Evolutionary conservation across 2,888 invertebrate species (phyloP), one percentile per base, ranked within the genome.

Genomic region (Nowickia ferox): DNA sequence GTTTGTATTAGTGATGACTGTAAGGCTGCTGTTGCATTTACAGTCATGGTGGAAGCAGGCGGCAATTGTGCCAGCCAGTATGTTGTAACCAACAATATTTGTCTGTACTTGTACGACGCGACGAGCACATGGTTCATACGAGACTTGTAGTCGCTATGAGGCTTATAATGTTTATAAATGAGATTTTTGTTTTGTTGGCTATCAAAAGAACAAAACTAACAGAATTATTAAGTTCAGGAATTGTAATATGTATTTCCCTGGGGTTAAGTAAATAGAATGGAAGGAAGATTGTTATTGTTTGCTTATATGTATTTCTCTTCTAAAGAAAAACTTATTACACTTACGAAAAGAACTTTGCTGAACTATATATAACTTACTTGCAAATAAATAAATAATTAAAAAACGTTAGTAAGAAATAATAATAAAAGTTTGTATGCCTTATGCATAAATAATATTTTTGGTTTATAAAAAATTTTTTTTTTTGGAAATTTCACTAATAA

Each of bases 121-220:
- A 30, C 51, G 46, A 42, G 40, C 61, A 53, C 61, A 63, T 11
- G 38, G 51, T 55, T 53, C 69, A 46, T 82, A 55, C 76, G 76
- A 83, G 82, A 83, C 76, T 83, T 83, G 48, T 65, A 71, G 82
- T 77, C 82, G 76, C 76, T 83, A 48, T 83, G 1, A 65, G 42
- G 65, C 71, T 46, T 42, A 65, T 48, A 55, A 22, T 71, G 30
- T 55, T 65, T 44, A 40, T 48, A 48, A 65, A 65, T 71, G 11
- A 17, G 44, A 44, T 42, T 19, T 8, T 65, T 9, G 9, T 55
- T 44, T 40, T 57, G 42, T 15, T 17, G 19, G 42, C 53, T 22
- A 44, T 30, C 44, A 30, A 1, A n/a, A 17, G 17, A 53, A 55
- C n/a, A 42, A 42, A 22, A 42, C 11, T 51, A 53, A 40, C 40